Evolutionary conservation across 2,888 invertebrate species (phyloP), one percentile per base, ranked within the genome.

Genomic region (Apamea crenata): DNA sequence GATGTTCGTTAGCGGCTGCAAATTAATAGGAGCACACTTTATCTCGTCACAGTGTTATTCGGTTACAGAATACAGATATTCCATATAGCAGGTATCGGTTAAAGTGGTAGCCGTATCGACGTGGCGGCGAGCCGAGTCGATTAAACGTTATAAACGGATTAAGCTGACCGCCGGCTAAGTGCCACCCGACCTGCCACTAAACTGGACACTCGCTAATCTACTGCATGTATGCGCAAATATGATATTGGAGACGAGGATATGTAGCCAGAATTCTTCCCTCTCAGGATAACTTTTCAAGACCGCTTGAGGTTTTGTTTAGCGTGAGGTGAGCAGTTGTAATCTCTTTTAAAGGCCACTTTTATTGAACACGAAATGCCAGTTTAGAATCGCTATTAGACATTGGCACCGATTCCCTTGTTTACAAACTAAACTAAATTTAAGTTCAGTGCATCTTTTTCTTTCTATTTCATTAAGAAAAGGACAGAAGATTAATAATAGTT

Each of bases 61-160:
- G 80, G 80, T 86, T 81, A 86, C 83, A 76, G 72, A 76, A 65
- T 36, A 65, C 36, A 65, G 65, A 36, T 80, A 87, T 89, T 80
- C 78, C 80, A 87, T 86, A 89, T 90, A 89, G 86, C 84, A 88
- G 85, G 87, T 90, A 88, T 80, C 80, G 84, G 87, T 81, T 88
- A 87, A 82, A 89, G 88, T 86, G 87, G 88, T 86, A 90, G 91
- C 89, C 88, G 86, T 92, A 93, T 94, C 92, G 93, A 93, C 92
- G 93, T 91, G 90, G 92, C 91, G 88, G 91, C 92, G 77, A 83
- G 92, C 92, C 90, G 90, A 93, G 93, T 95, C 95, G 96, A 96
- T 96, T 95, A 95, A 94, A 93, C 93, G 93, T 85, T 88, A 90
- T 96, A 96, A 96, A 93, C 90, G 93, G 94, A 95, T 96, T 96